Evolutionary conservation across 1,140 invertebrate species (phyloP), one percentile per base, ranked within the genome.

Genomic region (Pachypsylla venusta): DNA sequence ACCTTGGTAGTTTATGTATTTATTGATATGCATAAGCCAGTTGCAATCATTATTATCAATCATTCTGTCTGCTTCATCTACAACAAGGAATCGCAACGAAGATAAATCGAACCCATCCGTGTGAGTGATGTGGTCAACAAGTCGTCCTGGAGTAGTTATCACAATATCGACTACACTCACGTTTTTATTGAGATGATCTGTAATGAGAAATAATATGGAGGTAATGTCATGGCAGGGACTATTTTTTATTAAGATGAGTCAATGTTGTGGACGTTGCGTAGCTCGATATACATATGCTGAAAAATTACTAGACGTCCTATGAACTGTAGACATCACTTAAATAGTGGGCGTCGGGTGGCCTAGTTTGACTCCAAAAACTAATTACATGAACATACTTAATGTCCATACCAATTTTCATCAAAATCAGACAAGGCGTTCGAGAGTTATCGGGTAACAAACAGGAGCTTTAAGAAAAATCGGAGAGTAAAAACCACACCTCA

Each of bases 41-140:
- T 93, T 85, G 66, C 89, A 83, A 70, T 94, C 85, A 20, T 93
- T 78, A 66, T 89, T 85, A 64, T 95, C 89, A 73, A 94, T 83
- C 61, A 93, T 84, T 63, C 89, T 77, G 75, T 99, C 95, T 12
- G 94, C 94, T 77, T 99, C 94, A 73, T 99, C 95, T 57, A 97
- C 87, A 1, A 97, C 82, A 54, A 98, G 72, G 75, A 88, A 96
- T 68, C 83, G 77, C 0, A 98, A 74, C 65, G 81, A 69, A 64
- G 80, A 76, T 14, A 98, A 73, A 62, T 81, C 79, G 71, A 98
- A 93, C n/a, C 90, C 91, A 66, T 81, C 70, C 1, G 91, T 95
- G 58, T 81, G 80, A 70, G 84, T 81, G 57, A 98, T 76, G 73
- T 98, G 94, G 72, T 97, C 91, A 5, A 96, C 82, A 25, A 99